phyloP scores from a whole-genome alignment of 2,113 vertebrate species.

The Pseudolaguvia tuberculata region DNA sequence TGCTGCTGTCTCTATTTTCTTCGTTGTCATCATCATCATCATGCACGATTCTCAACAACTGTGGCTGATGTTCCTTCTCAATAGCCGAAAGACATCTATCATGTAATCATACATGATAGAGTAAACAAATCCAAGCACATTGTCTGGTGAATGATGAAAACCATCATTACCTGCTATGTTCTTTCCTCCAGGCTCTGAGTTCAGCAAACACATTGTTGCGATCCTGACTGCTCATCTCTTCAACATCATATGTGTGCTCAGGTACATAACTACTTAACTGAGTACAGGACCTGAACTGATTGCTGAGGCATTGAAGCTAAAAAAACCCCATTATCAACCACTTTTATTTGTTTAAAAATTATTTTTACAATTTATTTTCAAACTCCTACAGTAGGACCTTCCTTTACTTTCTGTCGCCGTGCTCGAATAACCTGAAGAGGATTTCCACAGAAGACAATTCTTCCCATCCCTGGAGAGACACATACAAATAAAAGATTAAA shows the following conservation, averaged over 20 bases:
- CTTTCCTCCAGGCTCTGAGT: slow-evolving; percentile 60
- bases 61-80: slow-evolving; percentile 61
- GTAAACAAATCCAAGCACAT: slow-evolving; percentile 1
- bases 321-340: not conserved
- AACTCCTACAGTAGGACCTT: slow-evolving; percentile 38
- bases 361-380: no score
- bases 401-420: slow-evolving; percentile 74
- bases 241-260: slow-evolving; percentile 58
- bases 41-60: slow-evolving; percentile 60
- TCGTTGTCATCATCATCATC: slow-evolving; percentile 57
- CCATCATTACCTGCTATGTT: slow-evolving; percentile 67
- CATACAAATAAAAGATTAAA: not conserved
- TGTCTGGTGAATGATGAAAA: not conserved
- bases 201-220: slow-evolving; percentile 63
- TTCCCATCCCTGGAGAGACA: slow-evolving; percentile 71
- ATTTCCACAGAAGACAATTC: slow-evolving; percentile 83
- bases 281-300: slow-evolving; percentile 46
- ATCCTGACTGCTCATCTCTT: slow-evolving; percentile 51
- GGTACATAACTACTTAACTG: slow-evolving; percentile 47
- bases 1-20: slow-evolving; percentile 56
- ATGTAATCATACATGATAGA: slow-evolving; percentile 24
- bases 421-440: slow-evolving; percentile 77
- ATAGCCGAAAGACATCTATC: slow-evolving; percentile 66
- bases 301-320: slow-evolving; percentile 8
- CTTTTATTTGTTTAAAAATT: not conserved